Conservation (phyloP, 2,113 vertebrate genomes). For the Chaetops frenatus region DNA sequence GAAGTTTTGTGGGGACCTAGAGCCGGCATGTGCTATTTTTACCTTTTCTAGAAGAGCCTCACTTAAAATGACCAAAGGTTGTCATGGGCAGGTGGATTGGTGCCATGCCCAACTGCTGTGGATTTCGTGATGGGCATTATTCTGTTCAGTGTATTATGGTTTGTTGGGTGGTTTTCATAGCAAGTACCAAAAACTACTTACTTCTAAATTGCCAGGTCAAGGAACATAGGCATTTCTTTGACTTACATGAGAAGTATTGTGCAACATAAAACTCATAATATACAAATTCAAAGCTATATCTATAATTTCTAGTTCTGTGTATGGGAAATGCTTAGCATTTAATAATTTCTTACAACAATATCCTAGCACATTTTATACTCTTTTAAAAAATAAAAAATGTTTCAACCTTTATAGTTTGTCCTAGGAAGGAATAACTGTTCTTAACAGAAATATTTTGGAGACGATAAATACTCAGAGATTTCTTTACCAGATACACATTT, state of each 20-base stretch:
- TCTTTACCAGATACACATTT: neutral
- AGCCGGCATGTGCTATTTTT: neutral
- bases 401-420: neutral
- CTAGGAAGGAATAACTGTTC: neutral
- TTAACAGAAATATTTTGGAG: neutral
- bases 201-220: neutral
- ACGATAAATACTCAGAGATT: neutral
- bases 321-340: neutral
- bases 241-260: neutral
- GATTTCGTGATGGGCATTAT: neutral
- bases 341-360: neutral
- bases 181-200: neutral
- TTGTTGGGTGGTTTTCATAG: neutral
- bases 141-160: neutral
- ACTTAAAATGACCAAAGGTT: neutral
- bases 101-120: neutral
- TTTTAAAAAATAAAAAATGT: neutral
- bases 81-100: neutral
- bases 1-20: neutral
- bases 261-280: neutral
- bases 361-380: neutral
- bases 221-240: neutral
- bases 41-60: neutral
- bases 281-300: neutral
- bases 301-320: neutral